These are phyloP conservation scores for Triops longicaudatus DNA, from an alignment of 1,140 invertebrate genomes.

Conservation along the genomic window DNA sequence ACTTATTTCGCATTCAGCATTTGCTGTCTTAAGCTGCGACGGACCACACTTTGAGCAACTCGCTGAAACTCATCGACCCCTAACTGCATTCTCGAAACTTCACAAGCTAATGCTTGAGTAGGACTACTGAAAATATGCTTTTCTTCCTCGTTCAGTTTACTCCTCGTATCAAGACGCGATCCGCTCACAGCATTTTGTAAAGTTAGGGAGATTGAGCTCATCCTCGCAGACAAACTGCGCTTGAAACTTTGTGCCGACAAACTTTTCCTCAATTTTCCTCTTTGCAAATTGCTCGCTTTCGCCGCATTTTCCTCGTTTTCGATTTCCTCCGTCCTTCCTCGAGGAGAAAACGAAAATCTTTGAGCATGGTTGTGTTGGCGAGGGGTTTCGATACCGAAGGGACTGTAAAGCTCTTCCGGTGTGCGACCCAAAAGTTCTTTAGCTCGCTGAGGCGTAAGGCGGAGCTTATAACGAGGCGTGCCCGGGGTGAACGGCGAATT, in stretches of 20 bases:
- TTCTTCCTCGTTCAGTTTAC: neutral
- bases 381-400: constrained; percentile 53
- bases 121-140: neutral
- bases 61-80: constrained; percentile 28
- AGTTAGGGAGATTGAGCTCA: neutral
- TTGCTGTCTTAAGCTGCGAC: constrained; percentile 26
- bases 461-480: constrained; percentile 44
- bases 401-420: constrained; percentile 54
- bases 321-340: constrained; percentile 11
- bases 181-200: constrained; percentile 22
- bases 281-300: constrained; percentile 21
- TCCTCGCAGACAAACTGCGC: neutral
- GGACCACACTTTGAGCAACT: constrained; percentile 25
- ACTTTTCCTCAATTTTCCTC: constrained; percentile 16
- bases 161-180: neutral
- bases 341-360: constrained; percentile 19
- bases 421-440: constrained; percentile 47
- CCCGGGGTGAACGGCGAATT: constrained; percentile 43
- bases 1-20: constrained; percentile 21
- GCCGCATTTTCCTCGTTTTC: constrained; percentile 32
- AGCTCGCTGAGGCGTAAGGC: constrained; percentile 37
- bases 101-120: constrained; percentile 22
- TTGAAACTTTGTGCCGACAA: constrained; percentile 1
- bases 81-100: constrained; percentile 24
- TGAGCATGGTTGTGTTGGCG: constrained; percentile 22